Percentiles rank a stretch among this genome's conserved stretches.
These are phyloP conservation scores for zebrafish (Danio rerio) DNA, from an alignment of 2,113 vertebrate genomes.

Conservation along the genomic window GRCz12tu NC_133179.1:18152001-18152500, in stretches of 20 bases:
- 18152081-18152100: neutral
- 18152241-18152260: constrained; percentile 45
- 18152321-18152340: neutral
- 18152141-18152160: constrained; percentile 49
- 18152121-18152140: neutral
- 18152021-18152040: constrained; percentile 30
- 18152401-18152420: constrained; percentile 22
- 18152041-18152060: neutral
- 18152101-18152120: neutral
- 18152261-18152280: constrained; percentile 52
- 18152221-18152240: neutral
- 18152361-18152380: constrained; percentile 37
- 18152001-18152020: constrained; percentile 7
- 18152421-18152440: constrained; percentile 48
- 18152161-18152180: constrained; percentile 29
- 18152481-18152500: constrained; percentile 23
- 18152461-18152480: neutral
- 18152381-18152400: neutral
- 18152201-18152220: constrained; percentile 52
- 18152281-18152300: constrained; percentile 14
- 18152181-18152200: constrained; percentile 53
- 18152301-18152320: neutral
- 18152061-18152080: neutral
- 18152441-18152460: constrained; percentile 30
- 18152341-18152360: constrained; percentile 39